phyloP scores from a whole-genome alignment of 2,888 invertebrate genomes.

The Leucoma salicis region DNA sequence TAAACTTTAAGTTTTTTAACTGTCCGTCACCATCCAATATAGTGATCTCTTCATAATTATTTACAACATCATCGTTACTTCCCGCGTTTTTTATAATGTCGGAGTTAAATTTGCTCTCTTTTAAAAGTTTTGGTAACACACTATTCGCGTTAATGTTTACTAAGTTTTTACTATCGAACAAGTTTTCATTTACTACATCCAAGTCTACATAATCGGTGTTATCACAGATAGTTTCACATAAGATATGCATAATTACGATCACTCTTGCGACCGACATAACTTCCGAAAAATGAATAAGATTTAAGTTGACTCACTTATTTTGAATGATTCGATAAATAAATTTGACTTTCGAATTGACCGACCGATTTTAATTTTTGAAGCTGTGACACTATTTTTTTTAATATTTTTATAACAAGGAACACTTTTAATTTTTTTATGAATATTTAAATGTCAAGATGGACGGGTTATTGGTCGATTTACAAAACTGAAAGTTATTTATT shows the following conservation, averaged over 20 bases:
- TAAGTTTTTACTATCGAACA: constrained; percentile 50
- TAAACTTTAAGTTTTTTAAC: constrained; percentile 63
- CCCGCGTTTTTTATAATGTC: constrained; percentile 49
- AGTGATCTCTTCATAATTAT: constrained; percentile 66
- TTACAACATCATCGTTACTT: constrained; percentile 46
- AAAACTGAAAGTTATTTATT: constrained; percentile 57
- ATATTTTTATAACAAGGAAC: constrained; percentile 1
- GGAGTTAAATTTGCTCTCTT: constrained; percentile 48
- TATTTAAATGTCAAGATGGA: neutral
- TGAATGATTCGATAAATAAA: neutral
- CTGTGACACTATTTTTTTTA: neutral
- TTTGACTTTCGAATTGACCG: constrained; percentile 2
- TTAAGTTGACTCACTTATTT: neutral
- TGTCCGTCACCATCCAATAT: constrained; percentile 60
- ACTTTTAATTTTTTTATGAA: constrained; percentile 1
- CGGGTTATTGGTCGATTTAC: constrained; percentile 25
- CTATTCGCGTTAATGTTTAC: constrained; percentile 39
- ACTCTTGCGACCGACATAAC: constrained; percentile 32
- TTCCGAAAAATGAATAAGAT: neutral
- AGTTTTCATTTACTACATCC: constrained; percentile 44
- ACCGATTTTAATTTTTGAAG: neutral
- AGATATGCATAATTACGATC: constrained; percentile 38
- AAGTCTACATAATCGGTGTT: constrained; percentile 20
- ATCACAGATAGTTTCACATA: constrained; percentile 35
- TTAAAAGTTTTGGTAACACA: constrained; percentile 43